These are phyloP conservation scores for Sciurus niger DNA, from an alignment of 2,113 vertebrate species.

Conservation along the genomic window DNA sequence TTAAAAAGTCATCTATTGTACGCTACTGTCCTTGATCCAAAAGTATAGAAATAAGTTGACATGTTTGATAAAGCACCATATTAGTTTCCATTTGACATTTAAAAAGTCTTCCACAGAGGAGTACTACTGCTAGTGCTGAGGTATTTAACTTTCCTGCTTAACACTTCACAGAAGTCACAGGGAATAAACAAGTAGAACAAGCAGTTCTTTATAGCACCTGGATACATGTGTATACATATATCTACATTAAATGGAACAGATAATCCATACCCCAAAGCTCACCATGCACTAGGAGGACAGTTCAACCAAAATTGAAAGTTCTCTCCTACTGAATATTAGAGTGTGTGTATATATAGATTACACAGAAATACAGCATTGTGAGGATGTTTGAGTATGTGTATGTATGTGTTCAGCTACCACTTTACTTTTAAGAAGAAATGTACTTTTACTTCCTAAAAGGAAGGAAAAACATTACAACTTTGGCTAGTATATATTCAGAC, in stretches of 20 bases:
- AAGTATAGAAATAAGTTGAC: neutral
- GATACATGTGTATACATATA: neutral
- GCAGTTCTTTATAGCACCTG: neutral
- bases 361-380: neutral
- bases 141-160: neutral
- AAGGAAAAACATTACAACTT: neutral
- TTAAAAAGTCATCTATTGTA: neutral
- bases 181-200: neutral
- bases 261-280: neutral
- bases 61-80: neutral
- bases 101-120: neutral
- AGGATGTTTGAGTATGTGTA: no score
- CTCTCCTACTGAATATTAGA: neutral
- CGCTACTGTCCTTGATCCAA: neutral
- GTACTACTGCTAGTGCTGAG: neutral
- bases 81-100: neutral
- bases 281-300: neutral
- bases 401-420: neutral
- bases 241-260: neutral
- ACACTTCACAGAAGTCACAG: neutral
- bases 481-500: neutral
- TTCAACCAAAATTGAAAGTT: neutral
- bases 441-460: neutral
- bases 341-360: neutral
- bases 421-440: neutral